These are phyloP conservation scores for Philypnodon macrostomus DNA, from an alignment of 2,797 vertebrate species.

Conservation along the genomic window DNA sequence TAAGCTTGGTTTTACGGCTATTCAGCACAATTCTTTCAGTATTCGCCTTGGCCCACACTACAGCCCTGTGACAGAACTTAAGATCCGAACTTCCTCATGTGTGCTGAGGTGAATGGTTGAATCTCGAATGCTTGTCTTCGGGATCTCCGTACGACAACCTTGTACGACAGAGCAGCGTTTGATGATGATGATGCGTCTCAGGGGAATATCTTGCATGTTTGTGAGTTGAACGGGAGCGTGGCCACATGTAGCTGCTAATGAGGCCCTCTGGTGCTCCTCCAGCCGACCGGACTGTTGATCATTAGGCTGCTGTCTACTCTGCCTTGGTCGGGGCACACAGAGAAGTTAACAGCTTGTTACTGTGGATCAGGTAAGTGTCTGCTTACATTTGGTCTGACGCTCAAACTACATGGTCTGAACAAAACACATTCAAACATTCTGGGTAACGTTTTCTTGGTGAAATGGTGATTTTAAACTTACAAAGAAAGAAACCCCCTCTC, in stretches of 20 bases:
- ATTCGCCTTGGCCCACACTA: too few species aligned
- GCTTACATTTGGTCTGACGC: constrained; percentile 18
- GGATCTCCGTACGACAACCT: constrained; percentile 23
- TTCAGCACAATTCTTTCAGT: too few species aligned
- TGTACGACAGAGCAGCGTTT: constrained; percentile 32
- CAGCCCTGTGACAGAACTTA: not conserved
- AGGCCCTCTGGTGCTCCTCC: constrained; percentile 65
- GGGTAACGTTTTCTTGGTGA: not conserved
- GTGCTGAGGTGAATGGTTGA: not conserved
- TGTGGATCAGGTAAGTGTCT: constrained; percentile 1
- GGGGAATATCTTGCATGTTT: constrained; percentile 22
- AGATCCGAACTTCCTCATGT: not conserved
- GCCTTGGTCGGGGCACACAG: not conserved
- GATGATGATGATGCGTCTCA: constrained; percentile 48
- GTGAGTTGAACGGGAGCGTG: constrained; percentile 31
- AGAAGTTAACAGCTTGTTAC: constrained; percentile 10
- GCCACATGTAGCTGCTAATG: constrained; percentile 68
- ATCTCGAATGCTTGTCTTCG: not conserved
- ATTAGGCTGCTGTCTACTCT: constrained; percentile 65
- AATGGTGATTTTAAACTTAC: not conserved
- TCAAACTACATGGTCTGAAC: not conserved
- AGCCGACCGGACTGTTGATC: constrained; percentile 66
- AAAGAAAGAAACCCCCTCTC: constrained; percentile 7
- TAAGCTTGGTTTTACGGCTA: too few species aligned
- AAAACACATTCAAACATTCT: not conserved